phyloP scores from a whole-genome alignment of 2,113 vertebrate genomes.

The Hippolais icterina region DNA sequence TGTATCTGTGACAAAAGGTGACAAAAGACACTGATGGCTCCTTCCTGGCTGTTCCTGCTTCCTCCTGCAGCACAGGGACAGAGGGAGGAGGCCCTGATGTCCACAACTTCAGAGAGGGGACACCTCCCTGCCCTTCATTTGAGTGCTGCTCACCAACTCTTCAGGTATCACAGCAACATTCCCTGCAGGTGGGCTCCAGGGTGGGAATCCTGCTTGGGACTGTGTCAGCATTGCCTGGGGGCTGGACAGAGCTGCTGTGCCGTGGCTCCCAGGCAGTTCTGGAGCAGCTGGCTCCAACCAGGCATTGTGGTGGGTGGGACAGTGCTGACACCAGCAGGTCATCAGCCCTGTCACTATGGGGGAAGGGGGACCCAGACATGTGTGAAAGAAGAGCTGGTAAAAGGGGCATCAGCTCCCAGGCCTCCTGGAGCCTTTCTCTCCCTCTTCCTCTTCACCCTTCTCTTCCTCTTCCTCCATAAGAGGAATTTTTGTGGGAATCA shows the following conservation, averaged over 20 bases:
- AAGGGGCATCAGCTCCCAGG: rapidly evolving
- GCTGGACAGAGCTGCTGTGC: not conserved
- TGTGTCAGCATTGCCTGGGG: not conserved
- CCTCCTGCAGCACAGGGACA: not conserved
- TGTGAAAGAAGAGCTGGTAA: not conserved
- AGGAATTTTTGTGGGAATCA: not conserved
- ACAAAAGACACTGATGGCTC: not conserved
- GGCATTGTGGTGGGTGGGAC: not conserved
- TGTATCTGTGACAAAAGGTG: not conserved
- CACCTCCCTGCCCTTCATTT: not conserved
- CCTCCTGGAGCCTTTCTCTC: not conserved
- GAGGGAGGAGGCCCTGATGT: not conserved
- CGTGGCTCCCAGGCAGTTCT: rapidly evolving
- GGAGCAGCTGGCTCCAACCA: not conserved
- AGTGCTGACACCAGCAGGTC: not conserved
- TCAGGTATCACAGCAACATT: rapidly evolving
- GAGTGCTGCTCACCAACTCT: not conserved
- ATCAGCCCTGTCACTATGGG: not conserved
- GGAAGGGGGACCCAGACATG: rapidly evolving
- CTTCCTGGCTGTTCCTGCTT: not conserved
- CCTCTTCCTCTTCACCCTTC: not conserved
- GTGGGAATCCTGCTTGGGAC: not conserved
- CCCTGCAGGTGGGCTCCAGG: not conserved
- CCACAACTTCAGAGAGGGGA: rapidly evolving
- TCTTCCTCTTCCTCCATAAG: not conserved